Evolutionary conservation across 1,140 invertebrate species (phyloP), one percentile per base, ranked within the genome.

Genomic region (Babylonia areolata): DNA sequence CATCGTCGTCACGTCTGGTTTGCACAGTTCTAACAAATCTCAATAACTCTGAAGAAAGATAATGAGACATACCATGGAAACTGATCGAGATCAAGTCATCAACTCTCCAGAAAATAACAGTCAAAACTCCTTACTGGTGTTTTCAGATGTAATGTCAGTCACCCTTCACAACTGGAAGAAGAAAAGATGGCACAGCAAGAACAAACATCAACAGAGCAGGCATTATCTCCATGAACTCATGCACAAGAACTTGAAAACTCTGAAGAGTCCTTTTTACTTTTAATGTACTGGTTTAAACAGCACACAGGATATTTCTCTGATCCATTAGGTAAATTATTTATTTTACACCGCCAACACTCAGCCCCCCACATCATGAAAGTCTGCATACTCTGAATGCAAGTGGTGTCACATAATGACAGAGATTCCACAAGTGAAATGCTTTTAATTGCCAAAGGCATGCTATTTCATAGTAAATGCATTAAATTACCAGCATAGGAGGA

Each of bases 161-260:
- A 64, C 58, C 58, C 58, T 64, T 64, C 58, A 64, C 28, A 64
- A 64, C 58, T 77, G 75, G 75, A 77, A 77, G 75, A 77, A n/a
- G n/a, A n/a, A n/a, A 40, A 77, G 75, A 77, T 77, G 75, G 75
- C 75, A 77, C 75, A 20, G 75, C 35, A 40, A 77, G 58, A 64
- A 28, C 58, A 64, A 64, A 64, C 9, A 23, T 64, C 28, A 28
- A 28, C 28, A 28, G 0, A 64, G 28, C 28, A 64, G 58, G 0
- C 17, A n/a, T 64, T 64, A 51, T 12, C 28, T 5, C 28, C 58
- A 64, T 23, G 58, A 23, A 64, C 58, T 64, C 58, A 23, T 23
- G 58, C 20, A n/a, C 5, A n/a, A 64, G 28, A 64, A 64, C 58
- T 64, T 23, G 28, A 5, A 23, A 23, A 23, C 58, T 23, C 58